A percentile compares a stretch with the other conserved stretches of the same genome.
Evolutionary conservation across 2,113 vertebrate genomes (phyloP).

Genomic region (Myocastor coypus): DNA sequence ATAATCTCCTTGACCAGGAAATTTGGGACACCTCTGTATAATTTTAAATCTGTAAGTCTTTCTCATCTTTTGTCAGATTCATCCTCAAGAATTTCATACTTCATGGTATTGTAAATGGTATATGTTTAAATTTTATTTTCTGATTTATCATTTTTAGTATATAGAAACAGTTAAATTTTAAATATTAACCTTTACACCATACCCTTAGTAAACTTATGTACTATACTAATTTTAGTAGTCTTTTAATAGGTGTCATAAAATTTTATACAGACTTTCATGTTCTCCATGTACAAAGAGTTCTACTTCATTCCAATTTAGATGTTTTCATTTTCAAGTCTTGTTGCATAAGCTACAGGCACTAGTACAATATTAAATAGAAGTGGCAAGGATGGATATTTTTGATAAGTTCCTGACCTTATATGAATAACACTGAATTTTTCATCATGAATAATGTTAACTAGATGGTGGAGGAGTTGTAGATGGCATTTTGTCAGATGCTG

Average conservation of each 20-base stretch:
- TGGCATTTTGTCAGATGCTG: neutral
- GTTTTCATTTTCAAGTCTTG: neutral
- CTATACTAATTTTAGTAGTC: neutral
- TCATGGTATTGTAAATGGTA: neutral
- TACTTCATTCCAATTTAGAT: neutral
- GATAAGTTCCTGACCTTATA: neutral
- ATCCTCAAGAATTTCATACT: neutral
- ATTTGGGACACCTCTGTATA: no score
- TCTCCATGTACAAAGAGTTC: neutral
- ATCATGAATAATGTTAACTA: neutral
- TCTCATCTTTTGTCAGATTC: neutral
- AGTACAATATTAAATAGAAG: neutral
- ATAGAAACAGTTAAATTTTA: neutral
- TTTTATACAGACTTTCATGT: neutral
- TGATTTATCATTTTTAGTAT: neutral
- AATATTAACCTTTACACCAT: neutral
- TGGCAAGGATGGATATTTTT: neutral
- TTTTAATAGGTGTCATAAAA: neutral
- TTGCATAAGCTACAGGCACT: neutral
- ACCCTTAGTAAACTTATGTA: neutral
- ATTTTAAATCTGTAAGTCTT: neutral
- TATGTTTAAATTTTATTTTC: neutral
- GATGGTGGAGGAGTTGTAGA: neutral
- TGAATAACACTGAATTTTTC: no score
- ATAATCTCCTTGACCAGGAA: no score